Evolutionary conservation across 2,797 vertebrate species (phyloP).

Genomic region (Austrolebias charrua): DNA sequence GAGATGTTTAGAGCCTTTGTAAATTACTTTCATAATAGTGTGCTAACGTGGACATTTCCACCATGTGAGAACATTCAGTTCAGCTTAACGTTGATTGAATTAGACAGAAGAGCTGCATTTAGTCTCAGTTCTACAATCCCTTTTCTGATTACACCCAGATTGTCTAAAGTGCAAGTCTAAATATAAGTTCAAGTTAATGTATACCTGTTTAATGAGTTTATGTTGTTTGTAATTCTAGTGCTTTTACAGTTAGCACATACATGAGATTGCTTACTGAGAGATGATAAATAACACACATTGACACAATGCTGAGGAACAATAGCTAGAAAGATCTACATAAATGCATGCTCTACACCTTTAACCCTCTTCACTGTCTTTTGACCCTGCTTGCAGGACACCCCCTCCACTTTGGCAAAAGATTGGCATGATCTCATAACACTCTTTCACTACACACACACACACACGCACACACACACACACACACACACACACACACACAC

Average conservation of each 20-base stretch:
- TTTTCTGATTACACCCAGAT: neutral
- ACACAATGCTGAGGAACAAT: slow-evolving; percentile 36
- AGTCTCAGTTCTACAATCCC: slow-evolving; percentile 18
- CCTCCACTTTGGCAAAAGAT: slow-evolving; percentile 62
- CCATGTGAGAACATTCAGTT: slow-evolving; percentile 56
- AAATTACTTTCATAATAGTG: slow-evolving; percentile 63
- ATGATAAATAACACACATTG: slow-evolving; percentile 14
- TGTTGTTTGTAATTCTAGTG: slow-evolving; percentile 32
- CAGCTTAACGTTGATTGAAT: slow-evolving; percentile 32
- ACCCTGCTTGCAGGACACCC: slow-evolving; percentile 35
- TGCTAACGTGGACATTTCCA: slow-evolving; percentile 52
- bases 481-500: slow-evolving; percentile 1
- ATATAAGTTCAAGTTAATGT: slow-evolving; percentile 5
- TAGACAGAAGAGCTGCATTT: slow-evolving; percentile 43
- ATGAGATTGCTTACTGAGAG: slow-evolving; percentile 25
- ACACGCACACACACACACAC: slow-evolving; percentile 1
- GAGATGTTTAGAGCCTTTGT: slow-evolving; percentile 68
- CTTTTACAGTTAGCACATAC: slow-evolving; percentile 29
- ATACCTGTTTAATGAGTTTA: slow-evolving; percentile 31
- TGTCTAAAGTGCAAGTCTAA: slow-evolving; percentile 18
- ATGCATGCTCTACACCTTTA: slow-evolving; percentile 50
- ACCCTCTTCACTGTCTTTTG: slow-evolving; percentile 60
- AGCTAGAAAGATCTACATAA: slow-evolving; percentile 17
- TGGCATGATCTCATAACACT: slow-evolving; percentile 75
- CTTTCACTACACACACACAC: slow-evolving; percentile 8